phyloP scores from a whole-genome alignment of 1,140 invertebrate species.

The Brachionus sp. region DNA sequence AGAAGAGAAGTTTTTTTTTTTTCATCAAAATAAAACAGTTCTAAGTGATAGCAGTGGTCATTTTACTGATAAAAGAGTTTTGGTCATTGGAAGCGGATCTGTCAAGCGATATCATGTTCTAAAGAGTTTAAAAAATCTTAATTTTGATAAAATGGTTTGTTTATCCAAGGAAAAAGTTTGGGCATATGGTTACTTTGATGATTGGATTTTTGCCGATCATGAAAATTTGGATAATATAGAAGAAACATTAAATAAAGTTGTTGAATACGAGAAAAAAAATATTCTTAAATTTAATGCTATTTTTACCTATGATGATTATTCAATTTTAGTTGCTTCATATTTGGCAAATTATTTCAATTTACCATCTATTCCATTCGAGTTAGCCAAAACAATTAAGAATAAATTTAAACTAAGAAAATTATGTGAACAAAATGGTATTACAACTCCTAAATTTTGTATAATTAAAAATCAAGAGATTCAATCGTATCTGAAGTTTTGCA shows the following conservation, averaged over 20 bases:
- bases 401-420: constrained; percentile 12
- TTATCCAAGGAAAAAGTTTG: neutral
- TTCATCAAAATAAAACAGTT: neutral
- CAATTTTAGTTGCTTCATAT: neutral
- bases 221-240: neutral
- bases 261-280: constrained; percentile 1
- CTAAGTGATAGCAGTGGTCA: neutral
- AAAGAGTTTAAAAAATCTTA: neutral
- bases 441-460: neutral
- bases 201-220: constrained; percentile 12
- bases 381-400: neutral
- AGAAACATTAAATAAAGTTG: neutral
- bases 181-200: neutral
- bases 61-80: neutral
- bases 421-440: neutral
- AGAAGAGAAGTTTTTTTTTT: neutral
- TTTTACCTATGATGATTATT: constrained; percentile 31
- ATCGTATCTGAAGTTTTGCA: neutral
- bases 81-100: neutral
- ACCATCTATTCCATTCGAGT: constrained; percentile 2
- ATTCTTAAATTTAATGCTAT: neutral
- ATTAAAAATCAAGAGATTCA: neutral
- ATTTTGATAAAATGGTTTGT: constrained; percentile 4
- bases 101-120: neutral
- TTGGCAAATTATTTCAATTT: constrained; percentile 17